Evolutionary conservation across 2,888 invertebrate species (phyloP).

Genomic region (Cheilosia variabilis): DNA sequence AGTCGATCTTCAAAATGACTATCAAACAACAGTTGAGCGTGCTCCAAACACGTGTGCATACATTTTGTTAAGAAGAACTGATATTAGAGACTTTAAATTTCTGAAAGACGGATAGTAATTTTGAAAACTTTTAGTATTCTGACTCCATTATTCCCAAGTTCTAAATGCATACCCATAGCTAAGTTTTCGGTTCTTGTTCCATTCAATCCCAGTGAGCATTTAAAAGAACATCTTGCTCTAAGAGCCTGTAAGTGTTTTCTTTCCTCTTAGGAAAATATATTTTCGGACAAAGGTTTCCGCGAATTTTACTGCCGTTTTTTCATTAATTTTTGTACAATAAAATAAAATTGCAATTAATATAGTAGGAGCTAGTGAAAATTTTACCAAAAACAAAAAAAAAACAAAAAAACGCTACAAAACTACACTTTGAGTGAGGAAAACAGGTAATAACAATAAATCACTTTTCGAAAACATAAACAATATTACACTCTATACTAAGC

Average conservation of each 20-base stretch:
- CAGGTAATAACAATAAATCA: constrained; percentile 45
- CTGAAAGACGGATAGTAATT: too few relatives aligned
- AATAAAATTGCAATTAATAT: constrained; percentile 34
- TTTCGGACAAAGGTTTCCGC: constrained; percentile 70
- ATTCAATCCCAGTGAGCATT: background rate
- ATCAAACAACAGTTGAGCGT: too few relatives aligned
- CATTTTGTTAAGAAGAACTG: too few relatives aligned
- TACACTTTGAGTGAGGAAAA: constrained; percentile 56
- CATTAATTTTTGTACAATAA: constrained; percentile 42
- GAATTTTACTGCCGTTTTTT: constrained; percentile 67
- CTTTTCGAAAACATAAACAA: constrained; percentile 40
- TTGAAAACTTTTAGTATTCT: too few relatives aligned
- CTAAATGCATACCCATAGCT: background rate
- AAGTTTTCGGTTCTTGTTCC: background rate
- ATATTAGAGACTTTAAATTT: too few relatives aligned
- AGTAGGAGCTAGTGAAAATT: constrained; percentile 44
- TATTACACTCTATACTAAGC: constrained; percentile 51
- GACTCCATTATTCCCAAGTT: background rate
- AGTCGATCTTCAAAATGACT: too few relatives aligned
- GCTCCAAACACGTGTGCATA: too few relatives aligned
- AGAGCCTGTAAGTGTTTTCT: constrained; percentile 14
- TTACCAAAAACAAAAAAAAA: background rate
- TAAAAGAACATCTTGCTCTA: background rate
- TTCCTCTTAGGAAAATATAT: constrained; percentile 10
- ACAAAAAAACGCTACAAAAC: constrained; percentile 28